Evolutionary conservation across 2,113 vertebrate species (phyloP), one percentile per base, ranked within the genome.

Genomic region (Origma solitaria): DNA sequence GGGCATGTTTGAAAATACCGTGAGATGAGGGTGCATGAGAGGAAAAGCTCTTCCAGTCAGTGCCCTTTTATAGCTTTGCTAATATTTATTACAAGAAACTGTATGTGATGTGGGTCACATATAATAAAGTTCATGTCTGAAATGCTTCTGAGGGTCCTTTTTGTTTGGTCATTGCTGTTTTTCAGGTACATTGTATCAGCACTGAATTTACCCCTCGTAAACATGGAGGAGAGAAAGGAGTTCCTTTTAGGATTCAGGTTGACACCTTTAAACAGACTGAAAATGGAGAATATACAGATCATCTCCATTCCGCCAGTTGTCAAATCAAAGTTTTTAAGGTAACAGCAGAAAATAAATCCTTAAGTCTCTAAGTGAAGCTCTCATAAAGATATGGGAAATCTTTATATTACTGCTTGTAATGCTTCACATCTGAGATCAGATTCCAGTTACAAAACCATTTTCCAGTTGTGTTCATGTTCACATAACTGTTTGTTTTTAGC

Each of bases 261-360:
- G 98, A 98, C 89, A 98, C 98, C 31, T 98, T 98, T 91, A 98
- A 97, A 76, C 98, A 98, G 94, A 98, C 98, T 70, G 98, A 98
- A 93, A 98, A 95, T 30, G 98, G 98, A 88, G 98, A 98, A 37
- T 98, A 98, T 73, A 98, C 98, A 35, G 98, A 98, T 82, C 98
- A 98, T 87, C 97, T 98, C 56, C 98, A 98, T 97, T 98, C 98
- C 76, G 98, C 98, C 81, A 98, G 98, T 73, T 98, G 98, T 97
- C 98, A 98, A 94, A 98, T 98, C 90, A 98, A 98, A 97, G 98
- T 98, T 90, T 98, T 98, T 94, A 98, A 98, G 98, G 98, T 98
- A 97, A 96, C 49, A 24, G 38, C 23, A 49, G 42, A 61, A 91
- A 90, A 30, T 10, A 47, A n/a, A 30, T 80, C 30, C 62, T 69